These are phyloP conservation scores for Ceyx melanurus DNA, from an alignment of 2,113 vertebrate genomes.

Conservation along the genomic window DNA sequence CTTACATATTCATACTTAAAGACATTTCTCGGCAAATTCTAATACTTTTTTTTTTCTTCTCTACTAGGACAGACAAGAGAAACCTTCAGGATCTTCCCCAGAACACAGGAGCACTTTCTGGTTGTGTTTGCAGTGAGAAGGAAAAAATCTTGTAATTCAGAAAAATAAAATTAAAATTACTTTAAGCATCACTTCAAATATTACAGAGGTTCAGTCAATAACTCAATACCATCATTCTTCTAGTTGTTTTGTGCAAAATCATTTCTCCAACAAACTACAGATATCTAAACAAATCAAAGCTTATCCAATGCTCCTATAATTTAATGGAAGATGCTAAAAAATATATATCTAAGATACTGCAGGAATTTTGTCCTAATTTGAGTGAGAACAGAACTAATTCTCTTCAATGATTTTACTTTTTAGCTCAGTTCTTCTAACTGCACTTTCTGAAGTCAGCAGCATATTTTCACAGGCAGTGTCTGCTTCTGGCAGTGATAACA, in stretches of 20 bases:
- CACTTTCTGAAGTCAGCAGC: no score
- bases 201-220: neutral
- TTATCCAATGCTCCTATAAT: neutral
- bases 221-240: neutral
- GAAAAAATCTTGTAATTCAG: neutral
- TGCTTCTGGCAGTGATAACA: no score
- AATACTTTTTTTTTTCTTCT: neutral
- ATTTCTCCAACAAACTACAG: fast-evolving
- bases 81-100: neutral
- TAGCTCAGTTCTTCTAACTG: no score
- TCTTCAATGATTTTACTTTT: no score
- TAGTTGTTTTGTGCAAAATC: neutral
- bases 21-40: neutral
- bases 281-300: neutral
- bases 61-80: neutral
- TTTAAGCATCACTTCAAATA: neutral
- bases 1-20: neutral
- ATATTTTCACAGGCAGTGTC: no score
- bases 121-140: neutral
- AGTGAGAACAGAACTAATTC: no score
- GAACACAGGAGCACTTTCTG: neutral
- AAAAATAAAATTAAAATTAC: neutral
- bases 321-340: neutral
- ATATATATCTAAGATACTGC: neutral
- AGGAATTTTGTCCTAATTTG: neutral